Conservation (phyloP, 2,888 invertebrate genomes). For the Acanthosoma haemorrhoidale region DNA sequence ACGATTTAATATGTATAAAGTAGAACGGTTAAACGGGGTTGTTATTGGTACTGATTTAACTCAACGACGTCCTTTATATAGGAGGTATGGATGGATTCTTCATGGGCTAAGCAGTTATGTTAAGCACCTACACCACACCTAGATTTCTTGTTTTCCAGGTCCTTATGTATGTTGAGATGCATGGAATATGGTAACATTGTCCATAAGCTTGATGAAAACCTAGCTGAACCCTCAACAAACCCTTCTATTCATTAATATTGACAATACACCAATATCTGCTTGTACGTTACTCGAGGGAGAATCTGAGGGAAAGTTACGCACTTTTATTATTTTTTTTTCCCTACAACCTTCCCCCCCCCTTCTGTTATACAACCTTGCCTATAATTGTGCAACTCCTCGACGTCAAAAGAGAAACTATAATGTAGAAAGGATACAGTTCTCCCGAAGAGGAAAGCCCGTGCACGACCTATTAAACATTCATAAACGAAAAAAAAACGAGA, state of each 20-base stretch:
- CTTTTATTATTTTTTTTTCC: background rate
- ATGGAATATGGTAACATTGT: no score
- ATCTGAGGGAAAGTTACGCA: background rate
- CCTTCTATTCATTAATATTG: background rate
- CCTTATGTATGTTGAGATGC: no score
- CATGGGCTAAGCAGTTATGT: no score
- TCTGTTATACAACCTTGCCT: background rate
- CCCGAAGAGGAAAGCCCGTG: background rate
- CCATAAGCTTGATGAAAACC: no score
- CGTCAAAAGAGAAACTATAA: background rate
- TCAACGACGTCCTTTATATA: no score
- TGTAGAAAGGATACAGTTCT: background rate
- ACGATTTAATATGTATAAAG: no score
- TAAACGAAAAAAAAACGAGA: conserved; percentile 1
- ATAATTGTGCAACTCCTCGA: background rate
- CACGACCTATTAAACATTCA: conserved; percentile 7
- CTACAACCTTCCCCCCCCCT: background rate
- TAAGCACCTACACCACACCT: no score
- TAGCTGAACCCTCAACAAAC: background rate
- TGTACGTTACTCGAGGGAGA: background rate
- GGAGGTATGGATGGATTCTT: no score
- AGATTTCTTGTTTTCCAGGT: no score
- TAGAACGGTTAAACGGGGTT: no score
- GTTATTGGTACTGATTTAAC: no score
- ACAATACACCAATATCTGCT: no score